Conservation (phyloP, 2,888 invertebrate species). For the Lapara coniferarum region DNA sequence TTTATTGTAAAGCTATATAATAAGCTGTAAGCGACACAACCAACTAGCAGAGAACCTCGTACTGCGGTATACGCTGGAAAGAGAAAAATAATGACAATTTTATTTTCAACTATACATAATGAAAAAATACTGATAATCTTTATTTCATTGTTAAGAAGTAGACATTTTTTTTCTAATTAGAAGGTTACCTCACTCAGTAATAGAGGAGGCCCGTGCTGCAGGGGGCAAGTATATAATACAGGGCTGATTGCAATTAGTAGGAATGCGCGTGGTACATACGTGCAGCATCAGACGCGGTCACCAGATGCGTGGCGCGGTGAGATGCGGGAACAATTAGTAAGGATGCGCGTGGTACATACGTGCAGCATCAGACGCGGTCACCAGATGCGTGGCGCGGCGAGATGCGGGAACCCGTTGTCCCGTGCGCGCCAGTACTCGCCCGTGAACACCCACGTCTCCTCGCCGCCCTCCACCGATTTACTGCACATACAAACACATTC, state of each 20-base stretch:
- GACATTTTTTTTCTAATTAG: too few species aligned
- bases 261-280: slow-evolving; percentile 45
- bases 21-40: slow-evolving; percentile 70
- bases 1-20: slow-evolving; percentile 55
- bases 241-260: too few species aligned
- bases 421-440: slow-evolving; percentile 90
- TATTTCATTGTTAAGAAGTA: too few species aligned
- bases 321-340: slow-evolving; percentile 84
- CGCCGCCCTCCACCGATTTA: slow-evolving; percentile 73
- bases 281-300: slow-evolving; percentile 71
- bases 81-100: slow-evolving; percentile 28
- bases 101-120: too few species aligned
- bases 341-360: slow-evolving; percentile 45
- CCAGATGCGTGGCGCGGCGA: slow-evolving; percentile 85
- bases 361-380: slow-evolving; percentile 71
- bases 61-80: slow-evolving; percentile 65
- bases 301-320: slow-evolving; percentile 85
- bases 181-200: too few species aligned
- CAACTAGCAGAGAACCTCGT: slow-evolving; percentile 77
- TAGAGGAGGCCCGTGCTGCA: too few species aligned
- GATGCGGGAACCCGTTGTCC: slow-evolving; percentile 85
- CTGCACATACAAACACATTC: slow-evolving; percentile 44
- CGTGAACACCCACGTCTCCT: slow-evolving; percentile 88
- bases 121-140: too few species aligned
- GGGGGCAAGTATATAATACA: too few species aligned